phyloP scores from a whole-genome alignment of 1,140 invertebrate species.

The Drosophila seguyi region DNA sequence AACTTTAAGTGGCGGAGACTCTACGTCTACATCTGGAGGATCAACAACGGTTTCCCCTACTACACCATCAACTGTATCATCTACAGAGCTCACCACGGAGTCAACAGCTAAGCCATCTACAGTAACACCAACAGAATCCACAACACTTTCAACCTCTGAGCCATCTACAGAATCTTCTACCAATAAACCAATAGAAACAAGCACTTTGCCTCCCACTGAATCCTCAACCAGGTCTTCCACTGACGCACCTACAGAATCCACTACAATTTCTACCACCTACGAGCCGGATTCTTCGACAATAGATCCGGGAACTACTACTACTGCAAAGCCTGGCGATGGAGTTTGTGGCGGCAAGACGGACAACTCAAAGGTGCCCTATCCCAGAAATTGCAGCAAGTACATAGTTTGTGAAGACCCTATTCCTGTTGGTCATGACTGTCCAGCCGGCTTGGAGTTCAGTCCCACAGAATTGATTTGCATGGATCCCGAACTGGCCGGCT shows the following conservation, averaged over 20 bases:
- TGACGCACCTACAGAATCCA: neutral
- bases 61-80: neutral
- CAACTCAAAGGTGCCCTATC: constrained; percentile 60
- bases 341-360: constrained; percentile 51
- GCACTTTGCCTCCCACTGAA: neutral
- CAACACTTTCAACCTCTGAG: neutral
- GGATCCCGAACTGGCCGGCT: constrained; percentile 62
- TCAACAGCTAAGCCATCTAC: constrained; percentile 3
- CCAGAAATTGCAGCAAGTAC: constrained; percentile 69
- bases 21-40: neutral
- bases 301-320: constrained; percentile 17
- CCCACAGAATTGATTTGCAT: constrained; percentile 57
- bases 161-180: constrained; percentile 11
- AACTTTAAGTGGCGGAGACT: constrained; percentile 8
- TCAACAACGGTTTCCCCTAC: constrained; percentile 3
- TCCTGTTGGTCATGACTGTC: constrained; percentile 67
- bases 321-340: constrained; percentile 44
- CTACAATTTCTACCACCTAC: constrained; percentile 7
- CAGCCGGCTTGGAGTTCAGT: constrained; percentile 64
- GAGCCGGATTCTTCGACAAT: constrained; percentile 14
- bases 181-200: neutral
- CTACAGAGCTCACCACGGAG: neutral
- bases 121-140: neutral
- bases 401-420: constrained; percentile 65
- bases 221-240: constrained; percentile 7